A percentile compares a stretch with the other conserved stretches of the same genome.
Evolutionary conservation across 2,888 invertebrate species (phyloP).

Genomic region (Spilarctia lutea): DNA sequence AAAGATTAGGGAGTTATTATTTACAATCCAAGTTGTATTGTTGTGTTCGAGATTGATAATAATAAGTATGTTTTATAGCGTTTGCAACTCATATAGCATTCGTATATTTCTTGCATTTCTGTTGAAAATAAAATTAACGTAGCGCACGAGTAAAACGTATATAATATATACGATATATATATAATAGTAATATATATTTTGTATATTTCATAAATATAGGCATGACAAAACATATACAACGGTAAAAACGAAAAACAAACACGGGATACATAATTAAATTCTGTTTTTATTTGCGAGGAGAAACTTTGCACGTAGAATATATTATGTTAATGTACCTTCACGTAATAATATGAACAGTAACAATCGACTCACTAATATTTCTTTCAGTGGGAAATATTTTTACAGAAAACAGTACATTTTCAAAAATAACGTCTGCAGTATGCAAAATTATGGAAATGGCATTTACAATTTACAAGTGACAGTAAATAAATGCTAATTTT

Average conservation of each 20-base stretch:
- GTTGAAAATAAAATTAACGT: no score
- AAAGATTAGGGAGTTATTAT: no score
- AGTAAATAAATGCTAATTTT: slow-evolving; percentile 8
- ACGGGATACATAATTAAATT: background rate
- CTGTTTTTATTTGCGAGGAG: slow-evolving; percentile 1
- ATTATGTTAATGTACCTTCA: background rate
- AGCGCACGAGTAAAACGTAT: no score
- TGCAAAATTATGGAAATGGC: slow-evolving; percentile 13
- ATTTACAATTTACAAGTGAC: no score
- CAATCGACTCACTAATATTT: background rate
- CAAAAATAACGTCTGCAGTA: slow-evolving; percentile 2
- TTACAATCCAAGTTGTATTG: no score
- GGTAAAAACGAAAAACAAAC: background rate
- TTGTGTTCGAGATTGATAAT: no score
- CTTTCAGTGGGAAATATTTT: background rate
- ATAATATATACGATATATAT: no score
- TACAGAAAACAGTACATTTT: slow-evolving; percentile 1
- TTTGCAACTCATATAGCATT: no score
- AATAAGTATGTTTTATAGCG: no score
- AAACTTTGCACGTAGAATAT: background rate
- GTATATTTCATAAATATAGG: background rate
- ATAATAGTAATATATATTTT: no score
- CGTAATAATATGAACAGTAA: slow-evolving; percentile 5
- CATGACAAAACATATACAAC: background rate
- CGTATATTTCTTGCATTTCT: no score